These are phyloP conservation scores for Ametastegia equiseti DNA, from an alignment of 2,888 invertebrate genomes.

Conservation along the genomic window DNA sequence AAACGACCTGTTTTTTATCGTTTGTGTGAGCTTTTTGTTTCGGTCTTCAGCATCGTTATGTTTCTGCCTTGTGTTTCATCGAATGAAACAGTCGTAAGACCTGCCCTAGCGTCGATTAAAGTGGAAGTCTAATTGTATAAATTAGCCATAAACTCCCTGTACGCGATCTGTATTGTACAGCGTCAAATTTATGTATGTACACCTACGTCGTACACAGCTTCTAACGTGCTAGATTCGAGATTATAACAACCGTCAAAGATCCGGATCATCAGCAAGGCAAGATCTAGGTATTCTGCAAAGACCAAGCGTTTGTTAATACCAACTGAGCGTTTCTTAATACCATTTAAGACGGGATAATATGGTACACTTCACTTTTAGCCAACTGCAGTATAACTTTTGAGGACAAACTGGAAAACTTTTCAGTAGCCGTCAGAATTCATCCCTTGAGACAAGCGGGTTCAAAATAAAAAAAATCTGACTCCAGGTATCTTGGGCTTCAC, in stretches of 20 bases:
- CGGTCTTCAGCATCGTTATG: slow-evolving; percentile 16
- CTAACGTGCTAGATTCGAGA: slow-evolving; percentile 4
- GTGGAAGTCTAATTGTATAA: slow-evolving; percentile 44
- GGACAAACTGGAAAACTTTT: no score
- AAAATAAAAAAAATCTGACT: no score
- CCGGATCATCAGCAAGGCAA: neutral
- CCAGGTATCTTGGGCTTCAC: no score
- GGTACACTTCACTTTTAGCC: no score
- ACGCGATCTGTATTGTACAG: slow-evolving; percentile 10
- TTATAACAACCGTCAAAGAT: neutral
- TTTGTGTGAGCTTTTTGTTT: neutral
- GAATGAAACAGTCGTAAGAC: slow-evolving; percentile 36
- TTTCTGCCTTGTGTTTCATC: slow-evolving; percentile 26
- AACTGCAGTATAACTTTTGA: no score
- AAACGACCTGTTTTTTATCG: neutral
- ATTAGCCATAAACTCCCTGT: slow-evolving; percentile 34
- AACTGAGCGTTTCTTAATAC: neutral
- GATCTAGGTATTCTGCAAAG: neutral
- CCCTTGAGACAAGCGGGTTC: no score
- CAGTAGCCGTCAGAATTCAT: no score
- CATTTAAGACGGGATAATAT: no score
- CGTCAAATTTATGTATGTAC: slow-evolving; percentile 20
- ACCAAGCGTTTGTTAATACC: neutral
- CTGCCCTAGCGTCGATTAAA: slow-evolving; percentile 37
- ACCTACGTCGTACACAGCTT: slow-evolving; percentile 14